Evolutionary conservation across 2,113 vertebrate species (phyloP).

Genomic region (Arvicanthis niloticus): DNA sequence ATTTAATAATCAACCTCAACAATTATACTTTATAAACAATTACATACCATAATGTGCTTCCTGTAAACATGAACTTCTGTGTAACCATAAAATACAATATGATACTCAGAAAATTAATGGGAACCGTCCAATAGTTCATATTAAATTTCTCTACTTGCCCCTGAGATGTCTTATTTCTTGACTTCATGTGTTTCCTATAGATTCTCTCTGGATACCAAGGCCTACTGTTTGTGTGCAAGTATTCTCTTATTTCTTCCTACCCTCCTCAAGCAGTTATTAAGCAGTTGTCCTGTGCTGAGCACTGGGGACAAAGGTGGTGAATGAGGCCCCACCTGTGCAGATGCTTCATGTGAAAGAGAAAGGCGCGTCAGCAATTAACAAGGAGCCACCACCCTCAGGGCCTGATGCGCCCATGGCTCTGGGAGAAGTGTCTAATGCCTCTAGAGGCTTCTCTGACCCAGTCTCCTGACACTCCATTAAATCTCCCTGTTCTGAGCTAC

Average conservation of each 20-base stretch:
- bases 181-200: not conserved
- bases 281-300: not conserved
- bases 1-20: not conserved
- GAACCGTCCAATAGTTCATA: not conserved
- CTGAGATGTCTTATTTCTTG: not conserved
- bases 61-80: not conserved
- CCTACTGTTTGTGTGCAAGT: not conserved
- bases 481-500: not conserved
- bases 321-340: not conserved
- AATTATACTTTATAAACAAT: not conserved
- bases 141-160: not conserved
- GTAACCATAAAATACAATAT: not conserved
- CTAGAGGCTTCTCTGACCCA: not conserved
- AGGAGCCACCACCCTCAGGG: not conserved
- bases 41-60: not conserved
- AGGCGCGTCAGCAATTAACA: not conserved
- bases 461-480: not conserved
- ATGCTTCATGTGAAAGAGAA: not conserved
- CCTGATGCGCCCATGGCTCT: not conserved
- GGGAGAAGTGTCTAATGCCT: not conserved
- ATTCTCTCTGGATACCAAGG: not conserved
- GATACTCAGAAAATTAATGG: not conserved
- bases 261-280: constrained; percentile 18
- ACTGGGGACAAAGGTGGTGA: not conserved
- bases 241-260: constrained; percentile 13